phyloP scores from a whole-genome alignment of 92 coral and sea anemone genomes.

The Phenganax stokvisi region DNA sequence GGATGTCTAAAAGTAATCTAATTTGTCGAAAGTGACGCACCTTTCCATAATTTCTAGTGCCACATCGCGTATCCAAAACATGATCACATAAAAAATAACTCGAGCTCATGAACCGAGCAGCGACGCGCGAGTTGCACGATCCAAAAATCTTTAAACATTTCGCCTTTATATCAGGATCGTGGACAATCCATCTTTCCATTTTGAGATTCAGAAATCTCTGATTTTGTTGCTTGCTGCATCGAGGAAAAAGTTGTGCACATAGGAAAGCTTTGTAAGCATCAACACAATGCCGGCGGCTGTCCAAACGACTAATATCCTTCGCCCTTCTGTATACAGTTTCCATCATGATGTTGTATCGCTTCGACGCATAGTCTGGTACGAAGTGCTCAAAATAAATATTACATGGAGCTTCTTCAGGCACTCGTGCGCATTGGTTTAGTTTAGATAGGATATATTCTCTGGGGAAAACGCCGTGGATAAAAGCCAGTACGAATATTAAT shows the following conservation, averaged over 20 bases:
- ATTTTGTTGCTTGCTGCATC: constrained; percentile 13
- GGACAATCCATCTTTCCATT: constrained; percentile 15
- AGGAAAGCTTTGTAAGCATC: constrained; percentile 25
- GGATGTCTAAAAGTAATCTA: not conserved
- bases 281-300: constrained; percentile 28
- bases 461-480: not conserved
- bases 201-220: constrained; percentile 16
- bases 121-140: constrained; percentile 22
- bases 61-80: constrained; percentile 21
- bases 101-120: constrained; percentile 12
- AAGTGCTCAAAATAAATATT: constrained; percentile 13
- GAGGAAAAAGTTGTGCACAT: constrained; percentile 30
- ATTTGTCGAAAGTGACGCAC: not conserved
- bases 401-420: constrained; percentile 35
- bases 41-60: constrained; percentile 3
- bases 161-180: constrained; percentile 19
- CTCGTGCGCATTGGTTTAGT: constrained; percentile 25
- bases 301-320: constrained; percentile 28
- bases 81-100: constrained; percentile 29
- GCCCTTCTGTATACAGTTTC: constrained; percentile 34
- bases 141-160: constrained; percentile 33
- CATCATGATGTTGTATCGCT: constrained; percentile 31
- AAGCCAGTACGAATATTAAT: not conserved
- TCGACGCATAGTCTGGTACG: constrained; percentile 37
- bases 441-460: constrained; percentile 28